Evolutionary conservation across 2,113 vertebrate genomes (phyloP).

Genomic region (Tapirus terrestris): DNA sequence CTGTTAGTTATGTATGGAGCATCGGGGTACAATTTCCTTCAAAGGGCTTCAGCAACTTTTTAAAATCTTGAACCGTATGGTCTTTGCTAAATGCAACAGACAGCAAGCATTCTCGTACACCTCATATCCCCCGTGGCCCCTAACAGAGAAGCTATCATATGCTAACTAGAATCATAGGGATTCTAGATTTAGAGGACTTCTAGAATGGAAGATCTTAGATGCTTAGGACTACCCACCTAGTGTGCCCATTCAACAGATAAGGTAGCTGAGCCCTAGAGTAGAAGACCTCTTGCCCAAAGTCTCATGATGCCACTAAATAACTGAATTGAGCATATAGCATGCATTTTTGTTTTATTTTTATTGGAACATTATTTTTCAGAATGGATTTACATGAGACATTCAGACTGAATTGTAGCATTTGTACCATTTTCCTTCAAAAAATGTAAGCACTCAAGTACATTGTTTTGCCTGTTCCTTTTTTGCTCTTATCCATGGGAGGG

Average conservation of each 20-base stretch:
- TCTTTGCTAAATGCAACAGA: background rate
- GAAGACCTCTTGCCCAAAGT: background rate
- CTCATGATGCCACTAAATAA: background rate
- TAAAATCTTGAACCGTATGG: background rate
- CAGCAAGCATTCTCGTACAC: background rate
- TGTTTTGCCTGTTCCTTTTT: background rate
- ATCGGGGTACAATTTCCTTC: background rate
- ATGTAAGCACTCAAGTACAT: background rate
- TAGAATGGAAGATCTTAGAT: background rate
- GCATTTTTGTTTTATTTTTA: background rate
- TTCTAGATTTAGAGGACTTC: accelerated
- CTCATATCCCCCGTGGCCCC: accelerated
- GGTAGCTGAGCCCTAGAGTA: background rate
- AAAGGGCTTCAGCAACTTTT: background rate
- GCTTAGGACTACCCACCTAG: accelerated
- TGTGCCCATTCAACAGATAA: background rate
- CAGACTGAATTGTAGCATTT: background rate
- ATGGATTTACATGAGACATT: background rate
- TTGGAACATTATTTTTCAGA: background rate
- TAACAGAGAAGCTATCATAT: background rate
- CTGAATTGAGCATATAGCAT: background rate
- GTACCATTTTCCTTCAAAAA: background rate
- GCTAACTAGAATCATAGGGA: too few species aligned
- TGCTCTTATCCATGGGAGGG: background rate
- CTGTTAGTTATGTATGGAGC: background rate